These are phyloP conservation scores for Arvicanthis niloticus DNA, from an alignment of 2,113 vertebrate species.

Conservation along the genomic window DNA sequence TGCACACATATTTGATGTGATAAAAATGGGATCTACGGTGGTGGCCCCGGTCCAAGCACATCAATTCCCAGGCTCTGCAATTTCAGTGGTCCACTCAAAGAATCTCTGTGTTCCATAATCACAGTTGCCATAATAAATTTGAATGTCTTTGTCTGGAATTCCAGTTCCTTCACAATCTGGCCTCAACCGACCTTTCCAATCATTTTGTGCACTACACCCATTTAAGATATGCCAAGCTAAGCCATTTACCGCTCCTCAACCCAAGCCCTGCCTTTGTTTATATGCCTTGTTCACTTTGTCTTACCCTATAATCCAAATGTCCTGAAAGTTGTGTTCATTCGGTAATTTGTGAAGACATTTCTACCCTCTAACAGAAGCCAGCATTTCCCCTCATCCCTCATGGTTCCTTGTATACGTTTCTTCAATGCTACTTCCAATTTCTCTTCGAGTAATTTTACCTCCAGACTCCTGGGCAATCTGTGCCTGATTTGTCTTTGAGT, in stretches of 20 bases:
- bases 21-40: conserved; percentile 28
- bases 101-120: conserved; percentile 19
- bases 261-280: neutral
- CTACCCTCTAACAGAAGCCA: neutral
- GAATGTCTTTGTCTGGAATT: conserved; percentile 64
- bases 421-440: neutral
- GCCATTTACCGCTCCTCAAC: neutral
- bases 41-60: neutral
- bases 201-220: conserved; percentile 39
- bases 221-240: conserved; percentile 61
- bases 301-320: conserved; percentile 3
- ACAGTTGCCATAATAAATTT: conserved; percentile 63
- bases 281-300: conserved; percentile 3
- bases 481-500: neutral
- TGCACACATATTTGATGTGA: conserved; percentile 59
- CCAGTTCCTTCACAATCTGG: conserved; percentile 65
- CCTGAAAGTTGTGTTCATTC: neutral
- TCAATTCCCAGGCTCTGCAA: neutral
- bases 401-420: neutral
- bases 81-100: conserved; percentile 49
- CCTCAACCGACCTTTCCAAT: conserved; percentile 66
- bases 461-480: neutral
- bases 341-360: neutral
- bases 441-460: neutral
- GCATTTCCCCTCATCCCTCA: neutral